These are phyloP conservation scores for Penaeus chinensis DNA, from an alignment of 1,140 invertebrate species.

Conservation along the genomic window DNA sequence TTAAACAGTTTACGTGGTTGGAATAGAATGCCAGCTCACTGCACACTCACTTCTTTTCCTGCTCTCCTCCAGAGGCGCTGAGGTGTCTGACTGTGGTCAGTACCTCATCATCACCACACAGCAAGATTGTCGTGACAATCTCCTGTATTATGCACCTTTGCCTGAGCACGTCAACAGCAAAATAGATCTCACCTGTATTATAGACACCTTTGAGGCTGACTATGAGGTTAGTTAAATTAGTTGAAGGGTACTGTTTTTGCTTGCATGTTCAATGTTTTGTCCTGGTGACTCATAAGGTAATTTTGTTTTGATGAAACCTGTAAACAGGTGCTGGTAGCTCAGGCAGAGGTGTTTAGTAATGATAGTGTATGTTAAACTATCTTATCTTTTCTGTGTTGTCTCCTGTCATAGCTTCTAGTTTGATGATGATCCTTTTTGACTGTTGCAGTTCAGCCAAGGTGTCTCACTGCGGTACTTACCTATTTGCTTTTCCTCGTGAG, in stretches of 20 bases:
- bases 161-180: constrained; percentile 74
- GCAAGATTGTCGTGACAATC: constrained; percentile 90
- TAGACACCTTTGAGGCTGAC: constrained; percentile 92
- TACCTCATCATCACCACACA: constrained; percentile 84
- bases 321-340: too few relatives aligned
- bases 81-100: constrained; percentile 88
- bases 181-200: constrained; percentile 80
- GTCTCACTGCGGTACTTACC: constrained; percentile 88
- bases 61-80: constrained; percentile 75
- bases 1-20: neutral
- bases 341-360: too few relatives aligned
- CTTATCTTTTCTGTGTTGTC: neutral
- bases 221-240: constrained; percentile 80
- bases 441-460: constrained; percentile 80
- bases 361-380: neutral
- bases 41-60: constrained; percentile 9
- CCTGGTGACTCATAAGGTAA: too few relatives aligned
- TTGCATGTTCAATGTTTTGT: neutral
- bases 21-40: neutral
- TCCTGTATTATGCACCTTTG: constrained; percentile 78
- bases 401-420: neutral
- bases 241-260: neutral
- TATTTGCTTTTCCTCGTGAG: constrained; percentile 82
- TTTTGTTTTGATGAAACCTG: too few relatives aligned
- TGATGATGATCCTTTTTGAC: neutral